Percentiles rank a stretch among this genome's conserved stretches.
phyloP scores from a whole-genome alignment of 2,113 vertebrate genomes.

The Gasterosteus aculeatus region DNA sequence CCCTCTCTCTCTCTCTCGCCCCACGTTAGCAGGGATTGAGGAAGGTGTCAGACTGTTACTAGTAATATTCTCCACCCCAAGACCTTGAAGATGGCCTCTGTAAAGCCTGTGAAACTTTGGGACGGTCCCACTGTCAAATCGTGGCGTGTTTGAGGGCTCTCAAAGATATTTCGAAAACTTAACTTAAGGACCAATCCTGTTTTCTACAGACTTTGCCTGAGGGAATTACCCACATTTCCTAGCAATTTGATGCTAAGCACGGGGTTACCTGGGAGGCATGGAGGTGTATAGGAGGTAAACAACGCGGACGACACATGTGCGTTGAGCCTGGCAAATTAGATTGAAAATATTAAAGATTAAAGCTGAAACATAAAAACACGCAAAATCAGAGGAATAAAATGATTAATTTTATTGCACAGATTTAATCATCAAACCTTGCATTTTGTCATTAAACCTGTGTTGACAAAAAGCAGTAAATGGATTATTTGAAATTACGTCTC shows the following conservation, averaged over 20 bases:
- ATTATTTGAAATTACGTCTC: background rate
- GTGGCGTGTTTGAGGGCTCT: background rate
- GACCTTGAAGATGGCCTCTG: background rate
- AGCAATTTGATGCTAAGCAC: background rate
- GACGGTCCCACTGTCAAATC: background rate
- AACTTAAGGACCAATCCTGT: background rate
- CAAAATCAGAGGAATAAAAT: background rate
- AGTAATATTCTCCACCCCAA: background rate
- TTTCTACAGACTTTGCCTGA: background rate
- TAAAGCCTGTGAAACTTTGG: background rate
- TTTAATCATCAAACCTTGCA: background rate
- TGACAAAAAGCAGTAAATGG: background rate
- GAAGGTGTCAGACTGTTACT: no score
- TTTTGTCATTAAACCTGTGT: background rate
- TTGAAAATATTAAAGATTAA: background rate
- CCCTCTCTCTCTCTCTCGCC: no score
- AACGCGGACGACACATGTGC: background rate
- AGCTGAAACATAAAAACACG: background rate
- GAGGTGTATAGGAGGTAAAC: background rate
- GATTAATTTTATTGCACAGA: background rate
- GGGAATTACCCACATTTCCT: background rate
- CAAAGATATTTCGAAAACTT: background rate
- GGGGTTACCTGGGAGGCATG: background rate
- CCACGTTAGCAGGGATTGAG: no score
- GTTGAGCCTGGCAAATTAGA: background rate